Percentiles rank a stretch among this genome's conserved stretches.
phyloP scores from a whole-genome alignment of 2,797 vertebrate genomes.

The Dromococcyx pavoninus region DNA sequence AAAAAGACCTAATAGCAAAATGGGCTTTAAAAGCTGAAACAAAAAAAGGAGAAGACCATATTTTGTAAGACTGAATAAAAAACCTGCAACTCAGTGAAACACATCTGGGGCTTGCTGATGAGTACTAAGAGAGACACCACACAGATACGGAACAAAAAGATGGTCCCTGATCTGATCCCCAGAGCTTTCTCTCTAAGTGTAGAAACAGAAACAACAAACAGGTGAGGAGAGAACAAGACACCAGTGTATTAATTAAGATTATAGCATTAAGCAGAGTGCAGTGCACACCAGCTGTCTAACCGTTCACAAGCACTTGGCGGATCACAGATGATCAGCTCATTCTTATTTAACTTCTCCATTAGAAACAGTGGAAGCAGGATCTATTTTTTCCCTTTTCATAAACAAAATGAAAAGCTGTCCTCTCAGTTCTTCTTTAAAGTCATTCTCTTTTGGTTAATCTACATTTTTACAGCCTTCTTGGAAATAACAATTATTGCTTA shows the following conservation, averaged over 20 bases:
- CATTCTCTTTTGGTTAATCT: neutral
- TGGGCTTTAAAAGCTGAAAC: neutral
- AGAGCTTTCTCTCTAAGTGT: neutral
- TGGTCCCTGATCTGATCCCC: neutral
- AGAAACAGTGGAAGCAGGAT: neutral
- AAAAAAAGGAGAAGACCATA: neutral
- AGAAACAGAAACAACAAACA: neutral
- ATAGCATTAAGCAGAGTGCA: neutral
- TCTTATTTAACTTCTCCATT: neutral
- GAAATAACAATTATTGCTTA: neutral
- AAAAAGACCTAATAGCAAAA: neutral
- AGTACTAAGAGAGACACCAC: neutral
- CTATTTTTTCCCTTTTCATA: neutral
- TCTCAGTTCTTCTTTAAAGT: neutral
- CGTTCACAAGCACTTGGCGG: neutral
- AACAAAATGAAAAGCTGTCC: neutral
- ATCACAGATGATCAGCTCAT: neutral
- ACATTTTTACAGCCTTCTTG: neutral
- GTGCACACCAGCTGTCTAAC: neutral
- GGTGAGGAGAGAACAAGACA: neutral
- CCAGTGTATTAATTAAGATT: neutral
- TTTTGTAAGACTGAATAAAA: neutral
- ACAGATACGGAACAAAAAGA: fast-evolving
- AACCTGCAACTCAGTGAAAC: neutral
- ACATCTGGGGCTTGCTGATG: neutral